Base-by-base conservation (phyloP, 2,113 vertebrate genomes). In the Grantiella picta region DNA sequence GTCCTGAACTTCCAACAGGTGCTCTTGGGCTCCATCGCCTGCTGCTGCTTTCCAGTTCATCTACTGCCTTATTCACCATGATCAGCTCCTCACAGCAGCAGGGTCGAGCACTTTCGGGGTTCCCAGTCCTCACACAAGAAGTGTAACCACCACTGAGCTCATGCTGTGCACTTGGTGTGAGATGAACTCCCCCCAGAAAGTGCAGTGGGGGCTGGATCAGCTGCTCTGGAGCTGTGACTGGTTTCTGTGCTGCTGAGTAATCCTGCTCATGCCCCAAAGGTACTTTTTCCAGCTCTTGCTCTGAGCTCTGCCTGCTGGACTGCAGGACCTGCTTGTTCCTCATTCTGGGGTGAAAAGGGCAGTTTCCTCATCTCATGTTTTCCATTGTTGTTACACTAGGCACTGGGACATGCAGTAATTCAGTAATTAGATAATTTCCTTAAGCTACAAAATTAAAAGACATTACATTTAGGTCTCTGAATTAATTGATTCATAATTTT, bases 171-270 rank as follows among this genome's bases (percentile, higher is more conserved):
- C 72, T 36, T 45, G 33, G 54, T 52, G 64, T 54, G 15, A 45
- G 33, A 28, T 3, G 4, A 69, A 7, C 15, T 17, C 42, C 9
- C 27, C 54, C 45, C 38, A 0, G 0, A 23, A 77, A 69, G 23
- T 38, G 27, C 4, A 1, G 6, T 13, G 21, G 66, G 52, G 47
- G 53, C 12, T 76, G 20, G 42, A 25, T 53, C 81, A 38, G 36
- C 78, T 82, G 73, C 47, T 84, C 42, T 38, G 7, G 45, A n/a
- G 52, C 61, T 28, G 12, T 24, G 27, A 29, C 50, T 28, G 5
- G 60, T 70, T 81, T 53, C 73, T 92, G 60, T 61, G 78, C 73
- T 78, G 76, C 90, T 90, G 85, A 75, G 42, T 63, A 91, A 94
- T 90, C 28, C 73, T 91, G 56, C 15, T 66, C 8, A 82, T 24